Evolutionary conservation across 1,140 invertebrate species (phyloP).

Genomic region (silkworm (Bombyx mori)): DNA sequence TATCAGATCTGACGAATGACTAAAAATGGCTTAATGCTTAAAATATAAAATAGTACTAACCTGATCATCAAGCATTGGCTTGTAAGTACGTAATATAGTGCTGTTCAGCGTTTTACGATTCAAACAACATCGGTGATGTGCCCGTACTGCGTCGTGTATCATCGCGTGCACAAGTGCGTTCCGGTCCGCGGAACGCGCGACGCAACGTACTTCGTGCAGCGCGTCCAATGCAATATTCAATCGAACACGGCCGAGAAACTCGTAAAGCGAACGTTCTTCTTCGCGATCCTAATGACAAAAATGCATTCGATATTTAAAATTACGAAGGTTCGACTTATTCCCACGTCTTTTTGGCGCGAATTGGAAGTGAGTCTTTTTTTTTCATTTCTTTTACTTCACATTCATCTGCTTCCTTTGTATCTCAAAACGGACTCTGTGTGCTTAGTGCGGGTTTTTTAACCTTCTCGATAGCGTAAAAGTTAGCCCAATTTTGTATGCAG

Average conservation of each 20-base stretch:
- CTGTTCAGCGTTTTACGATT: conserved; percentile 9
- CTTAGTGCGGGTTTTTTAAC: no score
- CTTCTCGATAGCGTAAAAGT: no score
- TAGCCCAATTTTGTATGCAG: no score
- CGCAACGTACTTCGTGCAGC: conserved; percentile 38
- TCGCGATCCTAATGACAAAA: conserved; percentile 23
- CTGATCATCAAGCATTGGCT: conserved; percentile 36
- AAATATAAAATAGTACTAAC: conserved; percentile 14
- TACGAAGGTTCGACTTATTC: no score
- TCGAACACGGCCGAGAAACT: conserved; percentile 38
- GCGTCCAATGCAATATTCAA: conserved; percentile 47
- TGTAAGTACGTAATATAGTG: conserved; percentile 32
- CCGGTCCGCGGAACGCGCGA: conserved; percentile 39
- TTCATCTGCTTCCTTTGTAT: no score
- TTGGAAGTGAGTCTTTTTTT: no score
- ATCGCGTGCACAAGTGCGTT: conserved; percentile 21
- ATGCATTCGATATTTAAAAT: no score
- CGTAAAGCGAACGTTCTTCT: conserved; percentile 42
- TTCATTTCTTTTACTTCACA: no score
- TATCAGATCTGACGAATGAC: no score
- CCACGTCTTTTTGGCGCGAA: no score
- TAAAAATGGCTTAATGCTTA: neutral
- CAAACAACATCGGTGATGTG: conserved; percentile 23
- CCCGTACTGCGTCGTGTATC: conserved; percentile 29
- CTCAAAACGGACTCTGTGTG: no score